Evolutionary conservation across 2,888 invertebrate species (phyloP).

Genomic region (Malthinus flaveolus): DNA sequence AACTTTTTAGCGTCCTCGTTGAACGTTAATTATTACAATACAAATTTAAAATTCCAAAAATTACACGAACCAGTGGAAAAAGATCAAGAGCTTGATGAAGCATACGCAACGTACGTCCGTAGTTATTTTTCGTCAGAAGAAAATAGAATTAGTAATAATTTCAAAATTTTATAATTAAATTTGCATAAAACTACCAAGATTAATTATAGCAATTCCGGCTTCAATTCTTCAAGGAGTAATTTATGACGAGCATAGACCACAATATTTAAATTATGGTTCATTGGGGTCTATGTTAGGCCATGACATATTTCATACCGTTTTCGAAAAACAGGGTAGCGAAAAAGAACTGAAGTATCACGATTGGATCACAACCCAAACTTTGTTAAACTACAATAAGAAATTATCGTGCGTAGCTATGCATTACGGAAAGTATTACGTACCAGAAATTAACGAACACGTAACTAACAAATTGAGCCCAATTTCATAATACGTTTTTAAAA

Average conservation of each 20-base stretch:
- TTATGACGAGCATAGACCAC: conserved; percentile 46
- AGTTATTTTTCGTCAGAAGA: conserved; percentile 4
- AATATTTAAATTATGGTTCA: conserved; percentile 51
- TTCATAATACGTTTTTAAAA: not conserved
- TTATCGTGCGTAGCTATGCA: conserved; percentile 89
- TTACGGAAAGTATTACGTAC: conserved; percentile 84
- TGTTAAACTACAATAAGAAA: conserved; percentile 76
- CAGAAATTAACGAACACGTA: conserved; percentile 72
- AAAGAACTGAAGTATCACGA: conserved; percentile 83
- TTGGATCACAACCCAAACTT: conserved; percentile 87
- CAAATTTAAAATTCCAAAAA: conserved; percentile 29
- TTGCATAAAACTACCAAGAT: not conserved
- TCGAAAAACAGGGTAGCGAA: conserved; percentile 78
- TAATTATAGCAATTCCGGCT: conserved; percentile 45
- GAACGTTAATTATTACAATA: conserved; percentile 25
- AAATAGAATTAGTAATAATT: conserved; percentile 15
- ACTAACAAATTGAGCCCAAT: conserved; percentile 34
- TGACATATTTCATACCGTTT: conserved; percentile 49
- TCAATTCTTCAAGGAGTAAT: conserved; percentile 48
- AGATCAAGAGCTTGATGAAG: conserved; percentile 22
- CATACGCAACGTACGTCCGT: conserved; percentile 10
- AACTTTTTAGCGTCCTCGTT: conserved; percentile 31
- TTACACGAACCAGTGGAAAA: conserved; percentile 32
- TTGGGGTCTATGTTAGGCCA: conserved; percentile 48
- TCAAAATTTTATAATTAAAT: not conserved